These are phyloP conservation scores for Macrophya alboannulata DNA, from an alignment of 2,888 invertebrate genomes.

Conservation along the genomic window DNA sequence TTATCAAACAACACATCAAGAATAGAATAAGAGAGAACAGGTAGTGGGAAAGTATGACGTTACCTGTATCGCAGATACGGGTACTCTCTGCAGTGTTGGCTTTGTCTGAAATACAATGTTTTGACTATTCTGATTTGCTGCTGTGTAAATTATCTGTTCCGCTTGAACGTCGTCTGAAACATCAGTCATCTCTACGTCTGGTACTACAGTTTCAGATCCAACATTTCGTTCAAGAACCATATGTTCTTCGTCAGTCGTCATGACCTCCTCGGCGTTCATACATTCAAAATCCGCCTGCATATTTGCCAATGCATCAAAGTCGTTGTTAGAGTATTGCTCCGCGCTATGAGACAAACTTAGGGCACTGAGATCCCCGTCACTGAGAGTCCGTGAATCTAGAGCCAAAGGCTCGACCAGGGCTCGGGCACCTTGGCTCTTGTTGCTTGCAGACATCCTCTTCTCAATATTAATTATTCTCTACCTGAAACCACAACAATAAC, in stretches of 20 bases:
- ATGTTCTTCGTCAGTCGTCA: conserved; percentile 73
- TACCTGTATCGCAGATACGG: conserved; percentile 75
- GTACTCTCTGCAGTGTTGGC: conserved; percentile 76
- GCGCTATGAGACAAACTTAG: conserved; percentile 68
- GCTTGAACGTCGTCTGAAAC: conserved; percentile 70
- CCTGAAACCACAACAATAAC: conserved; percentile 2
- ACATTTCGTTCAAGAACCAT: conserved; percentile 66
- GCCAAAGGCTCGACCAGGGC: conserved; percentile 74
- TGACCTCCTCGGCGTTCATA: conserved; percentile 78
- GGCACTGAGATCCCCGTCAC: conserved; percentile 74
- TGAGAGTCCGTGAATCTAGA: conserved; percentile 71
- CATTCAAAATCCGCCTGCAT: conserved; percentile 79
- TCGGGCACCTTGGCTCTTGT: conserved; percentile 71
- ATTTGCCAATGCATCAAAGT: conserved; percentile 79
- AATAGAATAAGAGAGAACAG: neutral
- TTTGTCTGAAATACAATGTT: conserved; percentile 77
- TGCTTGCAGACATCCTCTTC: conserved; percentile 72
- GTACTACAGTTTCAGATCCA: conserved; percentile 71
- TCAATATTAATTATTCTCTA: conserved; percentile 6
- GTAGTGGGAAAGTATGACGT: neutral
- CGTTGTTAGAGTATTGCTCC: conserved; percentile 75
- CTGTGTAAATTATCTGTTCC: conserved; percentile 74
- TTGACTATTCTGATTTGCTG: conserved; percentile 73
- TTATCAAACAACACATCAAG: neutral
- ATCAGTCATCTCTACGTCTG: conserved; percentile 77